These are phyloP conservation scores for Acanthis flammea DNA, from an alignment of 2,797 vertebrate species.

Conservation along the genomic window DNA sequence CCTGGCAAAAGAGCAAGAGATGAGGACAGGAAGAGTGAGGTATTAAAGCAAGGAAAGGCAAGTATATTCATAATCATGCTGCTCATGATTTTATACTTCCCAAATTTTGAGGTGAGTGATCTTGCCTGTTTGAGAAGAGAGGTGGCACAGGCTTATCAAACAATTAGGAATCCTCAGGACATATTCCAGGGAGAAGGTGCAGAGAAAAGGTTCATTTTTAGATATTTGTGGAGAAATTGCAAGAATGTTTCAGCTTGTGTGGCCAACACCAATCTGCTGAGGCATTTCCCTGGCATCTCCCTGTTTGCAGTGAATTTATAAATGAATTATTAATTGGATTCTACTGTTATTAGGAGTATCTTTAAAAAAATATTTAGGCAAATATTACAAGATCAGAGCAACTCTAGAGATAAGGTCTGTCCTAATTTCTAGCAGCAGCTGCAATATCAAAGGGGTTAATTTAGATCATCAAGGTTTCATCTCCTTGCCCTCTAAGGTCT, in stretches of 20 bases:
- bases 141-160: background rate
- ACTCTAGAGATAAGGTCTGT: background rate
- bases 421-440: conserved; percentile 43
- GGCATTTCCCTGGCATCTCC: background rate
- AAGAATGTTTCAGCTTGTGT: background rate
- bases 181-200: background rate
- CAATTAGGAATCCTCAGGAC: background rate
- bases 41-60: background rate
- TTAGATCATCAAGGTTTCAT: conserved; percentile 41
- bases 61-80: background rate
- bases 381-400: background rate
- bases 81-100: background rate
- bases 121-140: conserved; percentile 2
- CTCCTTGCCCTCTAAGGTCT: conserved; percentile 50
- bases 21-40: background rate
- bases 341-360: background rate
- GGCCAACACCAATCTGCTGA: background rate
- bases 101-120: conserved; percentile 39
- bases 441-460: conserved; percentile 57
- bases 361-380: background rate
- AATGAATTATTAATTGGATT: conserved; percentile 26
- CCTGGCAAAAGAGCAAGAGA: background rate
- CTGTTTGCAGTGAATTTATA: background rate
- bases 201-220: conserved; percentile 13
- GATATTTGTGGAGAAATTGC: background rate